Evolutionary conservation across 2,888 invertebrate genomes (phyloP).

Genomic region (Ophion slaviceki): DNA sequence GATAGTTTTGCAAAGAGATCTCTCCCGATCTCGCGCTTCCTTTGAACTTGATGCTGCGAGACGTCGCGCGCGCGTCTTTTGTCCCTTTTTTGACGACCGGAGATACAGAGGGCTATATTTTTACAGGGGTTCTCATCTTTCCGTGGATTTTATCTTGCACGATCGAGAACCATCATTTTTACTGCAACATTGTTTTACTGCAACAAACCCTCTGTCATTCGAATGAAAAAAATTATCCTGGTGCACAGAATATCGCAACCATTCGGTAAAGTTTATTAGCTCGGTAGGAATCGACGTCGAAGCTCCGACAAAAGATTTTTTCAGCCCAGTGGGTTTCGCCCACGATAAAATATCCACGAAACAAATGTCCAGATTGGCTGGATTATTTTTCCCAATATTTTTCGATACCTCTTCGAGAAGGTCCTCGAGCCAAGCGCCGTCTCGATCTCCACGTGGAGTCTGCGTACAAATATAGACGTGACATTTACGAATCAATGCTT

Average conservation of each 20-base stretch:
- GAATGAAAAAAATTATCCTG: too few relatives aligned
- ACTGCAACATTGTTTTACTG: too few relatives aligned
- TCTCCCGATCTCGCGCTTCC: constrained; percentile 27
- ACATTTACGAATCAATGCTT: constrained; percentile 40
- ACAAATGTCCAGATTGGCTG: too few relatives aligned
- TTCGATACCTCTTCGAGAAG: not conserved
- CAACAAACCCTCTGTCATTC: too few relatives aligned
- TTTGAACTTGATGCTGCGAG: constrained; percentile 33
- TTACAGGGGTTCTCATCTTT: constrained; percentile 15
- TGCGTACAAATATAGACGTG: constrained; percentile 25
- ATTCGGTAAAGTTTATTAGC: too few relatives aligned
- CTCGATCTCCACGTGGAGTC: constrained; percentile 14
- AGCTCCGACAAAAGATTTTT: too few relatives aligned
- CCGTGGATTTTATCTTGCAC: not conserved
- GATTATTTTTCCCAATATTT: not conserved
- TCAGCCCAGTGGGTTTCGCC: too few relatives aligned
- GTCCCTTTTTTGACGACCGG: not conserved
- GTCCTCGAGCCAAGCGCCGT: not conserved
- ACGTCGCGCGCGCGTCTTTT: constrained; percentile 24
- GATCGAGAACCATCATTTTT: not conserved
- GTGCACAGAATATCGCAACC: too few relatives aligned
- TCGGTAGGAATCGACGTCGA: too few relatives aligned
- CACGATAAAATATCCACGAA: too few relatives aligned
- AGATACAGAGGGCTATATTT: constrained; percentile 5
- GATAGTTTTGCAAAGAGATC: constrained; percentile 35